phyloP scores from a whole-genome alignment of 2,888 invertebrate species.

The Corbicula japonica region DNA sequence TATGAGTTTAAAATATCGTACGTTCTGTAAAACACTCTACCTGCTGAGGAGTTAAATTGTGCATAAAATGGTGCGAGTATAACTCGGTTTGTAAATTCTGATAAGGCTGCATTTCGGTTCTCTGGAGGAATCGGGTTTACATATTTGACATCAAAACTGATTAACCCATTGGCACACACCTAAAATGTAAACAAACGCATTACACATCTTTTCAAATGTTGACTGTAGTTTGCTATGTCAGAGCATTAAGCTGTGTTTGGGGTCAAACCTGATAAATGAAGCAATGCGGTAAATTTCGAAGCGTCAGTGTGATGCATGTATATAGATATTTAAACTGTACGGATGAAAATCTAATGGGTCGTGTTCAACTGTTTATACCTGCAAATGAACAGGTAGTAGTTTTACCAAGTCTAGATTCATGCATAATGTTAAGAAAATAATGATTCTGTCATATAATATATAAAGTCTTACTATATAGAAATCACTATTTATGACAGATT shows the following conservation, averaged over 20 bases:
- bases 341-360: no score
- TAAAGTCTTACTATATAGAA: no score
- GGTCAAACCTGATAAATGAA: not conserved
- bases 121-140: not conserved
- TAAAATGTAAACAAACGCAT: not conserved
- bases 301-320: not conserved
- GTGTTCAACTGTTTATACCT: no score
- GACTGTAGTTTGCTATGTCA: not conserved
- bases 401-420: no score
- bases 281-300: not conserved
- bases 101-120: not conserved
- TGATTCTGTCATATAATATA: no score
- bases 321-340: no score
- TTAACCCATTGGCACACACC: constrained; percentile 13
- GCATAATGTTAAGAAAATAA: no score
- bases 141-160: constrained; percentile 6
- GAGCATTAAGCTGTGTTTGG: not conserved
- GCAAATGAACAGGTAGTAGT: no score
- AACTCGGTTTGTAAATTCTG: not conserved
- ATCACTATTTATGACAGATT: no score
- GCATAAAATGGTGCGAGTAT: not conserved
- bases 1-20: constrained; percentile 11
- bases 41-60: not conserved
- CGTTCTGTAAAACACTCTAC: constrained; percentile 1
- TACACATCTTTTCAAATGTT: not conserved